Evolutionary conservation across 2,888 invertebrate species (phyloP), one percentile per base, ranked within the genome.

Genomic region (Drosophila vallismaia): DNA sequence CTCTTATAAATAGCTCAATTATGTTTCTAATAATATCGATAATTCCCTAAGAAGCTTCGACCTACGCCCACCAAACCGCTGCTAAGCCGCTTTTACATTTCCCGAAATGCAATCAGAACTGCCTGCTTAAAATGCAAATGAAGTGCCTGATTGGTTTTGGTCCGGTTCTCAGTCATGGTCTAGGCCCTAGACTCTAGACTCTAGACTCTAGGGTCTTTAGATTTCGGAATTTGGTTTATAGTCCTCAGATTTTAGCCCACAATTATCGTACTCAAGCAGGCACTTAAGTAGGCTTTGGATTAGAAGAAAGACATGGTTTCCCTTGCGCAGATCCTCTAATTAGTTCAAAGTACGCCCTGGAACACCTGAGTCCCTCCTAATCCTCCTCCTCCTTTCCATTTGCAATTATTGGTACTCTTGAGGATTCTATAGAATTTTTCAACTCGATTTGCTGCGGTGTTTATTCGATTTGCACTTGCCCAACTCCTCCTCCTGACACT

Each of bases 1-100:
- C 28, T 48, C 33, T 58, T 78, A 72, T 78, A 83, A 83, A 85
- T 83, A 75, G 73, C 85, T 75, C 82, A 83, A 87, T 83, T 87
- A 83, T 86, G 75, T 28, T 64, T 67, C 87, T 81, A 81, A 82
- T 86, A 72, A 72, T 76, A 59, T 64, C 77, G 67, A 86, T 81
- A 77, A 84, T 73, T 80, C 81, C 31, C n/a, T 36, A 57, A 45
- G 71, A 40, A 51, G 54, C 50, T 45, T 12, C 45, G 44, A 45
- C 29, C 53, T n/a, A 79, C 84, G 84, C 80, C 80, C 45, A 81
- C 86, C 54, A 59, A 55, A 52, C 57, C 52, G 31, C 12, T 49
- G 49, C 59, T 77, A 86, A 78, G 78, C 87, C 53, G 82, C 50
- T 84, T 82, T 67, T 29, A 42, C 63, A 62, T 49, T 46, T 48